These are phyloP conservation scores for Tethea ocularis DNA, from an alignment of 2,888 invertebrate genomes.

Conservation along the genomic window DNA sequence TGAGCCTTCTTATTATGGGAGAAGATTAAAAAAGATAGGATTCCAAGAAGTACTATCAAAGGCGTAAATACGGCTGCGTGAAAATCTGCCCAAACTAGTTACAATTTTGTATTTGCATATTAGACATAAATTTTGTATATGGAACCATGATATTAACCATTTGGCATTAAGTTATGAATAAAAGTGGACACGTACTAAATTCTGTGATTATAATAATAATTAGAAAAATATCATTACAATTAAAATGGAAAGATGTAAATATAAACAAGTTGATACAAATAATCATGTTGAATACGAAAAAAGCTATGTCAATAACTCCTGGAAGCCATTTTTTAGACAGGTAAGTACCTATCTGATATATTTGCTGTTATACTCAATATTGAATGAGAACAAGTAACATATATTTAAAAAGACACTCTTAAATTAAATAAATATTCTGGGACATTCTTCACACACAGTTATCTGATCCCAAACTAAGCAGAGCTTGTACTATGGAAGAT, in stretches of 20 bases:
- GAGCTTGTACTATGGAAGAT: no score
- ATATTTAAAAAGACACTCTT: no score
- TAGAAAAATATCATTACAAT: background rate
- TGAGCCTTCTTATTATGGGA: no score
- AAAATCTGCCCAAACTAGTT: background rate
- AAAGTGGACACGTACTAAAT: background rate
- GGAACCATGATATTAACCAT: background rate
- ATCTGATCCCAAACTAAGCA: no score
- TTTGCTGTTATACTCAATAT: no score
- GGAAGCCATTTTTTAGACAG: slow-evolving; percentile 19
- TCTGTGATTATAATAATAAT: background rate
- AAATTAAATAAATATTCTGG: no score
- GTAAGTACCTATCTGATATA: slow-evolving; percentile 1
- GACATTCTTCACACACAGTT: no score
- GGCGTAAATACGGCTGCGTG: no score
- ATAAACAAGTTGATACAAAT: slow-evolving; percentile 11
- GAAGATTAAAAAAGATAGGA: no score
- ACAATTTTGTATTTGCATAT: background rate
- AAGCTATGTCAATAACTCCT: background rate
- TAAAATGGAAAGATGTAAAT: background rate
- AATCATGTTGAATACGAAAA: slow-evolving; percentile 24
- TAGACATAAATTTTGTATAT: background rate
- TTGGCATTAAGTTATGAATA: background rate
- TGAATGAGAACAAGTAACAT: no score
- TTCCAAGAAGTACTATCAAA: no score